phyloP scores from a whole-genome alignment of 1,140 invertebrate species.

The Phenacoccus solenopsis region DNA sequence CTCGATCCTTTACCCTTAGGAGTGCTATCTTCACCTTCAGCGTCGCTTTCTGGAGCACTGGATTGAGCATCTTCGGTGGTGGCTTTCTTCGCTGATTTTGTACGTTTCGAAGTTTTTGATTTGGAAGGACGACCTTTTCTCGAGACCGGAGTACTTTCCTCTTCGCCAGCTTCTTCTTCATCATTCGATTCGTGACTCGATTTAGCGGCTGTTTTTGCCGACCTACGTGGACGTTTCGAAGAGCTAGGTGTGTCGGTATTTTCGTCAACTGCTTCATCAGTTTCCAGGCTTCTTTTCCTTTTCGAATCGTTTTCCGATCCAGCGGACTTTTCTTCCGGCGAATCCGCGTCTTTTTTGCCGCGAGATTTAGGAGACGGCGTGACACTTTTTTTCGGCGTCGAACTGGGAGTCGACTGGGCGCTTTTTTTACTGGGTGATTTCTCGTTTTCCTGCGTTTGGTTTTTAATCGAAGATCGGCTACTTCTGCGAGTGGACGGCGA shows the following conservation, averaged over 20 bases:
- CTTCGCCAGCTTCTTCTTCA: background rate
- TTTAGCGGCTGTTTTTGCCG: background rate
- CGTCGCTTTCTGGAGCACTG: background rate
- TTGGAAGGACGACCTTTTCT: background rate
- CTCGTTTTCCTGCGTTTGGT: background rate
- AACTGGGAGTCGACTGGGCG: background rate
- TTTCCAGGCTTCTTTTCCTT: background rate
- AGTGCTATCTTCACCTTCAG: background rate
- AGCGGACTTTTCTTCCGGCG: background rate
- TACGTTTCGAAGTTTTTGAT: background rate
- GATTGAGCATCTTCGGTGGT: background rate
- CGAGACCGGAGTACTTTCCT: background rate
- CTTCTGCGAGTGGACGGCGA: background rate
- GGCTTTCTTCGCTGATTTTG: background rate
- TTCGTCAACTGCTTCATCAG: background rate
- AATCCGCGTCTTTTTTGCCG: background rate
- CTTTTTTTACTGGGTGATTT: background rate
- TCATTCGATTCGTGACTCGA: background rate
- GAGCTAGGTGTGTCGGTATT: background rate
- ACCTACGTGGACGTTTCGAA: background rate
- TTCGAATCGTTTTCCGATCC: too few species aligned
- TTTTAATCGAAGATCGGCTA: background rate
- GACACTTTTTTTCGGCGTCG: background rate
- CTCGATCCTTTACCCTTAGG: background rate
- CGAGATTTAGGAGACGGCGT: background rate